Base-by-base conservation (phyloP, 2,888 invertebrate genomes). In the Chymomyza amoena region DNA sequence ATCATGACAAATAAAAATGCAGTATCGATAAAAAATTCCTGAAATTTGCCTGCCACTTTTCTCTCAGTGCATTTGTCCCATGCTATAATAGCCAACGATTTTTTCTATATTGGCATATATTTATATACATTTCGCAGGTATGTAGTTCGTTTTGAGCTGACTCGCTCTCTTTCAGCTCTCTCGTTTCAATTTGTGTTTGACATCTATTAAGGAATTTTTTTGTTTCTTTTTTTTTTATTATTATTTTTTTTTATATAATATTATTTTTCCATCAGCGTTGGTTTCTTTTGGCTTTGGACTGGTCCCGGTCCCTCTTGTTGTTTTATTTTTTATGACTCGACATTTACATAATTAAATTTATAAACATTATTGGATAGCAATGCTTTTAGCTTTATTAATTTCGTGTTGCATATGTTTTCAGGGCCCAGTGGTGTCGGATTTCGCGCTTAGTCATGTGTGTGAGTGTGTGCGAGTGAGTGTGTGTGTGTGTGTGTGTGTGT, bases 291-390 rank as follows among this genome's bases (percentile, higher is more conserved):
- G 18, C 6, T 57, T 57, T 20, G 52, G 18, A 9, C 16, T 54
- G 18, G 52, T 54, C n/a, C n/a, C n/a, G 18, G 25, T 61, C 57
- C 28, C 64, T 32, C 32, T 74, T 66, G 64, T 65, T 39, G 18
- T 50, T 54, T 39, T 61, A 61, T 78, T 86, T 76, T 86, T 81
- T 79, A 84, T 74, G 56, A 67, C 74, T 81, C 50, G 81, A 70
- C 83, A 83, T 83, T 83, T 83, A 87, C 83, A 88, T 83, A 83
- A 83, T 88, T 83, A 83, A 84, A 83, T 83, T 88, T 83, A 84
- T 88, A 83, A 84, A 84, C 77, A 84, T 87, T 87, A 83, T 83
- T 83, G 87, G 82, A 75, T 77, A 69, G 75, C 85, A 84, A 45
- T 84, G 83, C 83, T 83, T 83, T 83, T 83, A 83, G 82, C 85